These are phyloP conservation scores for Cheilosia vulpina DNA, from an alignment of 2,888 invertebrate species.

Conservation along the genomic window DNA sequence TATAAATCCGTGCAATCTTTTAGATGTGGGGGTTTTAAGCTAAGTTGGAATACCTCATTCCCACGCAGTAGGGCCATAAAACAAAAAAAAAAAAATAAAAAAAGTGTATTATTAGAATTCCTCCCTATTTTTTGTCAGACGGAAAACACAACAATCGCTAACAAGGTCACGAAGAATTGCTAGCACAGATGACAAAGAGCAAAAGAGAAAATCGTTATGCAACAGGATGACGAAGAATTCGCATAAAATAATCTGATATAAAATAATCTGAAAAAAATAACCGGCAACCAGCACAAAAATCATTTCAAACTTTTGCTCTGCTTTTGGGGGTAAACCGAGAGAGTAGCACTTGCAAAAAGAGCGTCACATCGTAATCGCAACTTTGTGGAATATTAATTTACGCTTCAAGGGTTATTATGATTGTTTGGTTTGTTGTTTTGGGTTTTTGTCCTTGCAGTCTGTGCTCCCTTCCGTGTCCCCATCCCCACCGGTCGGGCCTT, in stretches of 20 bases:
- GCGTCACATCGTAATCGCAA: slow-evolving; percentile 38
- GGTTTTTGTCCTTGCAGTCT: slow-evolving; percentile 3
- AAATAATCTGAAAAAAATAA: neutral
- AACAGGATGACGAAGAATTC: slow-evolving; percentile 22
- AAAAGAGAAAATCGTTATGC: slow-evolving; percentile 1
- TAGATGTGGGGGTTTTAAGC: no score
- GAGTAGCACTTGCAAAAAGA: slow-evolving; percentile 12
- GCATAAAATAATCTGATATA: neutral
- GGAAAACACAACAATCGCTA: neutral
- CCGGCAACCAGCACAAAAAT: neutral
- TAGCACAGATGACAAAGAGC: neutral
- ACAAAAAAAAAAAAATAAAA: neutral
- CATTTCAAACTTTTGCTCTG: slow-evolving; percentile 5
- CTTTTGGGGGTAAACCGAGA: slow-evolving; percentile 2
- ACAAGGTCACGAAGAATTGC: slow-evolving; percentile 11
- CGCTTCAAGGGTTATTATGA: slow-evolving; percentile 54
- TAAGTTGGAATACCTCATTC: no score
- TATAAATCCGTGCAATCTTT: no score
- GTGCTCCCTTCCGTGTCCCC: no score
- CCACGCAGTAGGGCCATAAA: no score
- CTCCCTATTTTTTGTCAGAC: neutral
- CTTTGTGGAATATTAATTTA: slow-evolving; percentile 61
- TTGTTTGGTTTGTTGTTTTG: neutral
- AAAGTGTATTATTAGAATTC: neutral
- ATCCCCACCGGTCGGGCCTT: neutral